These are phyloP conservation scores for Allophyes oxyacanthae DNA, from an alignment of 2,888 invertebrate genomes.

Conservation along the genomic window DNA sequence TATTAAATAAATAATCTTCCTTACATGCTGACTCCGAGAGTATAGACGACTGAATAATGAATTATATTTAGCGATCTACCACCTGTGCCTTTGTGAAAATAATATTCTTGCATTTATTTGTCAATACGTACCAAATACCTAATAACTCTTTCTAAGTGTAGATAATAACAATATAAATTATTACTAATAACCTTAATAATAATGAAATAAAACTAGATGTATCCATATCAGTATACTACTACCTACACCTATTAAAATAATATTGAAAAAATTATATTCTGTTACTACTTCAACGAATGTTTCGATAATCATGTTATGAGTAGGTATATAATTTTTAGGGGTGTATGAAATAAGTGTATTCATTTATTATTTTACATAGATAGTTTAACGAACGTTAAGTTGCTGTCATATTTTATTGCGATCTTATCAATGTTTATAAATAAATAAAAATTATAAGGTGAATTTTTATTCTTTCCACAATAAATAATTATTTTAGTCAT, in stretches of 20 bases:
- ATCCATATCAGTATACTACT: no score
- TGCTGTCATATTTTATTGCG: slow-evolving; percentile 27
- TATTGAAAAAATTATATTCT: no score
- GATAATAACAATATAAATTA: no score
- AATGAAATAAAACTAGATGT: no score
- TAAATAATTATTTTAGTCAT: not conserved
- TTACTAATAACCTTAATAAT: no score
- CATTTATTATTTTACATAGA: not conserved
- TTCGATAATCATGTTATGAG: no score
- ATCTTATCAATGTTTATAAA: slow-evolving; percentile 19
- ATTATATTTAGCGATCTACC: slow-evolving; percentile 36
- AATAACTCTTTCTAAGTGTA: not conserved
- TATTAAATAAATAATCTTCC: slow-evolving; percentile 10
- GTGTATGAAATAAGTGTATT: not conserved
- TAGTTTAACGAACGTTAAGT: not conserved
- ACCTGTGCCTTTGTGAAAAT: slow-evolving; percentile 53
- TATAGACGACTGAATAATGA: slow-evolving; percentile 18
- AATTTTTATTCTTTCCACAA: not conserved
- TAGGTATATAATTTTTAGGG: no score
- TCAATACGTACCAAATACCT: not conserved
- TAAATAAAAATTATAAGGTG: not conserved
- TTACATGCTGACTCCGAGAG: slow-evolving; percentile 23
- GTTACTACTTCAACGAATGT: no score
- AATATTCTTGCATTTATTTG: slow-evolving; percentile 13
- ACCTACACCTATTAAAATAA: no score